Conservation (phyloP, 2,113 vertebrate species). For the Aegotheles bennettii region DNA sequence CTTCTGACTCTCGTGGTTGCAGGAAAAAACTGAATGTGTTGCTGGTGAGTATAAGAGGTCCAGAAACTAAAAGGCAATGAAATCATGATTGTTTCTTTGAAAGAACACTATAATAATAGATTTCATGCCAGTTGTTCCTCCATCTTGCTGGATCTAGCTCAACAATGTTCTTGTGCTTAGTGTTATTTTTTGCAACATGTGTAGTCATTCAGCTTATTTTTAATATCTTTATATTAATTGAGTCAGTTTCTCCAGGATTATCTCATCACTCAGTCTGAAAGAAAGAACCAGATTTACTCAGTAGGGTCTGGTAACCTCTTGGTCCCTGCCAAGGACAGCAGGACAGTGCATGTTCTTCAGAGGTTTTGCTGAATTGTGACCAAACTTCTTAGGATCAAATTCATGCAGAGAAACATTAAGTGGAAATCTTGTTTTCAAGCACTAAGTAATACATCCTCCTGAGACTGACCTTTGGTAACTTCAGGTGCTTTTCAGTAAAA, state of each 20-base stretch:
- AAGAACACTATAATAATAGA: background rate
- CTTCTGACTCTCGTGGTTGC: background rate
- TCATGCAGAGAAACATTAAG: background rate
- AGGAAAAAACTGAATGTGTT: background rate
- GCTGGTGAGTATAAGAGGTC: background rate
- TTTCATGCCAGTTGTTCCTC: background rate
- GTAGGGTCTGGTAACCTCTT: background rate
- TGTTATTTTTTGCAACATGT: background rate
- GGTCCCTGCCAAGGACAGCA: background rate
- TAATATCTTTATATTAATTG: background rate
- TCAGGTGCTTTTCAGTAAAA: background rate
- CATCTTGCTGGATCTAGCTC: background rate
- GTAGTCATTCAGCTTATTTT: background rate
- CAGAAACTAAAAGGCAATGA: background rate
- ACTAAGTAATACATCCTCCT: background rate
- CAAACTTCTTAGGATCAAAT: slow-evolving; percentile 3
- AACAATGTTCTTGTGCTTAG: background rate
- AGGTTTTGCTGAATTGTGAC: background rate
- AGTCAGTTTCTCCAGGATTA: background rate
- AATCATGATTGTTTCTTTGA: background rate
- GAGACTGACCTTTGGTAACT: slow-evolving; percentile 15
- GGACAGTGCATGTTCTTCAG: background rate
- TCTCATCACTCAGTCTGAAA: background rate
- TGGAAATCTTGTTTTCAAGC: slow-evolving; percentile 1
- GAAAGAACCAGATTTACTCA: background rate